Percentiles rank a stretch among this genome's conserved stretches.
Evolutionary conservation across 2,113 vertebrate species (phyloP).

Genomic region (Podarcis muralis): DNA sequence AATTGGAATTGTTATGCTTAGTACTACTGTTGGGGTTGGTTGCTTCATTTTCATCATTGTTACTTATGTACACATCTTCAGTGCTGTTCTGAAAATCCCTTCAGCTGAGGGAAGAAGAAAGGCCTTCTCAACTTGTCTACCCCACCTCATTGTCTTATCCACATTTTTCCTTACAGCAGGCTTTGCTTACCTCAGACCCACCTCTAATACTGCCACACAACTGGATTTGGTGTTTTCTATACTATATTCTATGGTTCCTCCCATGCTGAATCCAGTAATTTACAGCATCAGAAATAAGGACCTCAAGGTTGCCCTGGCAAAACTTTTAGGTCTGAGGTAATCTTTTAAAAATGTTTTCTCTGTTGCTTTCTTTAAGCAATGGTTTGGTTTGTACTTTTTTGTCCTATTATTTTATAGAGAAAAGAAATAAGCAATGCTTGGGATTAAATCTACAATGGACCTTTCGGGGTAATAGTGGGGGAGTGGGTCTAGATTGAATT

Average conservation of each 20-base stretch:
- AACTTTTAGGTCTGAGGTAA: not conserved
- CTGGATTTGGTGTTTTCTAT: no score
- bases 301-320: not conserved
- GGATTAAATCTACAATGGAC: no score
- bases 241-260: not conserved
- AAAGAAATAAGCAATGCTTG: not conserved
- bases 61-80: not conserved
- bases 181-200: no score
- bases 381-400: no score
- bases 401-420: no score
- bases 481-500: no score
- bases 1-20: not conserved
- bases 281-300: conserved; percentile 21
- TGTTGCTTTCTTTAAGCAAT: not conserved
- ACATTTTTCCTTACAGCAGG: no score
- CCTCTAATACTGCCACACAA: no score
- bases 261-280: not conserved
- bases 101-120: not conserved
- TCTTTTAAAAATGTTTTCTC: not conserved
- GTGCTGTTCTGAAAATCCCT: not conserved
- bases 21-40: not conserved
- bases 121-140: not conserved
- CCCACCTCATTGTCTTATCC: no score
- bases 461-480: no score
- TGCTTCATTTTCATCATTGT: conserved; percentile 2